A percentile compares a stretch with the other conserved stretches of the same genome.
These are phyloP conservation scores for Agonopterix subpropinquella DNA, from an alignment of 2,888 invertebrate genomes.

Conservation along the genomic window DNA sequence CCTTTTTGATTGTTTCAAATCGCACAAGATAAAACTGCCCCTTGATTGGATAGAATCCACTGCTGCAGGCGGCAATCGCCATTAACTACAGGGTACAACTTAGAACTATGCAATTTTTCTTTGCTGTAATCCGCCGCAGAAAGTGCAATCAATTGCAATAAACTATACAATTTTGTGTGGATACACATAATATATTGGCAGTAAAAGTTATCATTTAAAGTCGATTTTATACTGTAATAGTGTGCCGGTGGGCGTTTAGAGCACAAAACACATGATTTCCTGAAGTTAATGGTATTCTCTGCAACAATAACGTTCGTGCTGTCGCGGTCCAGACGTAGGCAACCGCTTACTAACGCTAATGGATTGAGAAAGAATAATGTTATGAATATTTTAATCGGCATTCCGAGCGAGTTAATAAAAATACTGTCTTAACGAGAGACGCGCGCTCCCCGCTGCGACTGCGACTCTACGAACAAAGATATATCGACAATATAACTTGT, in stretches of 20 bases:
- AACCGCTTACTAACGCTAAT: slow-evolving; percentile 35
- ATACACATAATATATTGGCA: not conserved
- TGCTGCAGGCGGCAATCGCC: slow-evolving; percentile 39
- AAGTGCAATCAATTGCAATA: slow-evolving; percentile 1
- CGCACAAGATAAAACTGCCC: slow-evolving; percentile 58
- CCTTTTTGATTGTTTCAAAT: slow-evolving; percentile 52
- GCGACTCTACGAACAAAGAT: slow-evolving; percentile 64
- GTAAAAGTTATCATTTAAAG: slow-evolving; percentile 1
- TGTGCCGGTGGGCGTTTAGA: slow-evolving; percentile 1
- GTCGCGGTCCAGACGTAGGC: slow-evolving; percentile 3
- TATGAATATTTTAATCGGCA: slow-evolving; percentile 65
- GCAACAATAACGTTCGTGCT: slow-evolving; percentile 10
- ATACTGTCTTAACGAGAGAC: slow-evolving; percentile 62
- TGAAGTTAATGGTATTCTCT: slow-evolving; percentile 8
- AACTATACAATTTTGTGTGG: not conserved
- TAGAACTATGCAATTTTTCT: slow-evolving; percentile 29
- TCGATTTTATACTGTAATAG: slow-evolving; percentile 1
- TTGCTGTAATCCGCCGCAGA: slow-evolving; percentile 26
- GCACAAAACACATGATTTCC: slow-evolving; percentile 6
- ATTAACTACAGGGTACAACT: slow-evolving; percentile 18
- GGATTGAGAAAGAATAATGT: slow-evolving; percentile 53
- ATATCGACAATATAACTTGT: slow-evolving; percentile 47
- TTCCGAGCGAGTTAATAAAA: slow-evolving; percentile 68
- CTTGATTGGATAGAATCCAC: slow-evolving; percentile 57
- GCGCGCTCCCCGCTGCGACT: slow-evolving; percentile 60